Conservation (phyloP, 1,140 invertebrate genomes). For the Limonius californicus region DNA sequence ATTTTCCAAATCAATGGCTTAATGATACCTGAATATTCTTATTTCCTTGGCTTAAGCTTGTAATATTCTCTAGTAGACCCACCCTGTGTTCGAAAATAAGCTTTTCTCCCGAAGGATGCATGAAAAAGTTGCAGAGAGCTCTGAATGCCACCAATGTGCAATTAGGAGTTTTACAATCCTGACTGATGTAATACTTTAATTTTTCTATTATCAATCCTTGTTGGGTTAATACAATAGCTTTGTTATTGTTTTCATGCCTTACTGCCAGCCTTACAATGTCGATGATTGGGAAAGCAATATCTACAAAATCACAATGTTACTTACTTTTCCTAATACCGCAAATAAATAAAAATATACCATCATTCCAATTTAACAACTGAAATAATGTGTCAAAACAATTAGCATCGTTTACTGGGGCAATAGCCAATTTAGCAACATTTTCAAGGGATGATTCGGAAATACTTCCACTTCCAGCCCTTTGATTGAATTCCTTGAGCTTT, state of each 20-base stretch:
- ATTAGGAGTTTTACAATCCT: slow-evolving; percentile 46
- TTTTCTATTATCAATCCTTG: slow-evolving; percentile 46
- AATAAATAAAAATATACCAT: slow-evolving; percentile 48
- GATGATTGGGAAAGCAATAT: slow-evolving; percentile 80
- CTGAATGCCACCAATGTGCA: slow-evolving; percentile 78
- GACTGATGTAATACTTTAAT: slow-evolving; percentile 45
- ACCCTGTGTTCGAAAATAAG: slow-evolving; percentile 56
- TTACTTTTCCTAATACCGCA: too few relatives aligned
- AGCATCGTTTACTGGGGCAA: slow-evolving; percentile 46
- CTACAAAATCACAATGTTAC: too few relatives aligned
- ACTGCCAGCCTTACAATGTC: slow-evolving; percentile 79
- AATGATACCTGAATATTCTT: slow-evolving; percentile 68
- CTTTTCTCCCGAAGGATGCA: slow-evolving; percentile 58
- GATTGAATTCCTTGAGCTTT: slow-evolving; percentile 73
- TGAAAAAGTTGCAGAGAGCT: slow-evolving; percentile 73
- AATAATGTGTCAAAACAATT: slow-evolving; percentile 59
- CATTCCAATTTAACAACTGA: slow-evolving; percentile 72
- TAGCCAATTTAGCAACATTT: slow-evolving; percentile 58
- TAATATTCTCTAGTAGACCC: slow-evolving; percentile 55
- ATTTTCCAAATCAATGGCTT: too few relatives aligned
- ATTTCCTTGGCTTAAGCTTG: slow-evolving; percentile 55
- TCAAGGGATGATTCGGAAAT: slow-evolving; percentile 55
- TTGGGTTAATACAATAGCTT: slow-evolving; percentile 53
- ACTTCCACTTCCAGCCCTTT: slow-evolving; percentile 53
- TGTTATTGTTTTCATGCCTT: slow-evolving; percentile 59